Evolutionary conservation across 1,140 invertebrate species (phyloP), one percentile per base, ranked within the genome.

Genomic region (Aphidius ervi): DNA sequence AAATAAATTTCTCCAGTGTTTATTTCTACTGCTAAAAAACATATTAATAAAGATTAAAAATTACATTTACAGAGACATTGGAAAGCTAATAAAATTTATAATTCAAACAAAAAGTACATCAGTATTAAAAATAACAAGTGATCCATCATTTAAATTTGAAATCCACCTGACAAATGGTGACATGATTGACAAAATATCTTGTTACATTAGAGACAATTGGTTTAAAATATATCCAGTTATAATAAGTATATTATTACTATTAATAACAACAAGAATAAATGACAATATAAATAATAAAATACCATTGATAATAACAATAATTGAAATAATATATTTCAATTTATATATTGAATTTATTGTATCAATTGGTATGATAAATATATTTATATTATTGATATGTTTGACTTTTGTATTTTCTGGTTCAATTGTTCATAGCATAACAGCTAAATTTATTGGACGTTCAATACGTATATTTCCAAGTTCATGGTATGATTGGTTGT

Each of bases 401-500:
- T 71, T 76, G 50, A 75, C 78, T 5, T 71, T 86, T 37, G 72
- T 86, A 59, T 81, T 83, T 58, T 81, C 82, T 49, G 85, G 85
- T 62, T 83, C 84, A 23, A 75, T 85, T 4, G 78, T 81, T 40
- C 81, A 85, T 64, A 83, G 82, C 69, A 68, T 86, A 37, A 70
- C 81, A 8, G 70, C 82, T 8, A 84, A 82, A 60, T 83, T 85
- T 65, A 61, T 85, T 31, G 77, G 82, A 16, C 77, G 76, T 49
- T 77, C 75, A 31, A 75, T 84, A 9, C 56, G 54, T 56, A 70
- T 75, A n/a, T 82, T 83, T 54, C 79, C 81, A 7, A 64, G 76
- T 42, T 76, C 69, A 9, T 82, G 80, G 75, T 82, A 82, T 5
- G 82, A 85, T 61, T 84, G 83, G 79, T 62, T 84, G 10, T 67